Percentiles rank a stretch among this genome's conserved stretches.
These are phyloP conservation scores for Orthosia gracilis DNA, from an alignment of 2,888 invertebrate species.

Conservation along the genomic window DNA sequence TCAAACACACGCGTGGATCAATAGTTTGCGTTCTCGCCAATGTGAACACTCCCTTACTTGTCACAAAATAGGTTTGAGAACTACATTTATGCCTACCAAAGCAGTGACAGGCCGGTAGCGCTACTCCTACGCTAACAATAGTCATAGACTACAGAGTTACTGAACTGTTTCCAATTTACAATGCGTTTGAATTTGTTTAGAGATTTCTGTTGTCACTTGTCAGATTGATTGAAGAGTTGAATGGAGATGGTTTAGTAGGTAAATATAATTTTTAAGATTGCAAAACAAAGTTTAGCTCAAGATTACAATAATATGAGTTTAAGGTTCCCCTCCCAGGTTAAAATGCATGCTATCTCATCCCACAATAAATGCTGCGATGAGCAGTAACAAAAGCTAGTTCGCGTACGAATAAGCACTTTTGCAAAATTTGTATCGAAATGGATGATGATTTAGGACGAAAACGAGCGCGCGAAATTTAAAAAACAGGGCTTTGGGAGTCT, in stretches of 20 bases:
- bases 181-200: slow-evolving; percentile 20
- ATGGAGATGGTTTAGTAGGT: not conserved
- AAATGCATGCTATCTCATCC: too few relatives aligned
- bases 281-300: not conserved
- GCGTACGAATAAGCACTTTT: too few relatives aligned
- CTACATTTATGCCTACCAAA: slow-evolving; percentile 42
- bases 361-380: too few relatives aligned
- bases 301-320: not conserved
- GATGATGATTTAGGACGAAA: too few relatives aligned
- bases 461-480: too few relatives aligned
- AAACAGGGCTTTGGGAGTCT: too few relatives aligned
- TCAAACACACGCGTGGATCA: slow-evolving; percentile 1
- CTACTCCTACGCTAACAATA: slow-evolving; percentile 52
- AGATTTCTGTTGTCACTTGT: slow-evolving; percentile 5
- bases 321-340: too few relatives aligned
- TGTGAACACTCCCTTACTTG: slow-evolving; percentile 20
- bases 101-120: slow-evolving; percentile 59
- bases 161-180: slow-evolving; percentile 47
- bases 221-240: not conserved
- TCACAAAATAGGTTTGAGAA: slow-evolving; percentile 43
- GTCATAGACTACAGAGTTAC: slow-evolving; percentile 29
- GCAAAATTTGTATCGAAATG: too few relatives aligned
- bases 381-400: too few relatives aligned
- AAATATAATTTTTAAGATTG: not conserved
- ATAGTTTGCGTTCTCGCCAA: not conserved